Base-by-base conservation (phyloP, 1,140 invertebrate species). In the Saxidomus purpurata region DNA sequence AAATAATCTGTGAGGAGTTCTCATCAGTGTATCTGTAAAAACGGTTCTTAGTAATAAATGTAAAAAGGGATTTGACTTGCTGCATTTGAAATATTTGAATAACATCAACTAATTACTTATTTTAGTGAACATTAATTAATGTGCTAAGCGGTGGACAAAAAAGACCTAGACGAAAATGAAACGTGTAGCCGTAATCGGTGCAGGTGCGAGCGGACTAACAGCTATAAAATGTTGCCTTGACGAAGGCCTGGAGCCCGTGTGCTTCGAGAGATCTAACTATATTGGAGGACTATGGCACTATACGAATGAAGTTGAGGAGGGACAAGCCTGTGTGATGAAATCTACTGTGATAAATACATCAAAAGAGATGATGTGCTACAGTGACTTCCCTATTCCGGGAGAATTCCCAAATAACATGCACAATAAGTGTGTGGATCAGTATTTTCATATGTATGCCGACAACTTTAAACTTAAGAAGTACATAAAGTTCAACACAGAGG, bases 341-440 rank as follows among this genome's bases (percentile, higher is more conserved):
- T 90, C 90, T 8, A 92, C 90, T 0, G 93, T 96, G 25, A 96
- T 96, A 9, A 96, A 97, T 88, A 96, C 96, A 1, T 96, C 95
- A 59, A 96, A 96, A 74, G 96, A 97, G 90, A 95, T 96, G 93
- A 96, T 96, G 96, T 93, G 95, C 13, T 96, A 95, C 93, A 96
- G 96, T 40, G 96, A 96, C 89, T 96, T 96, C 80, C 96, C 96
- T 0, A 96, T 96, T 8, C 96, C 96, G 9, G 82, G 67, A 31
- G 94, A 96, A 11, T 96, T 88, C 49, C 94, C 96, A 0, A 96
- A 90, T 88, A 96, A 95, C 83, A 96, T 96, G 96, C 96, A 96
- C 87, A 95, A 96, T 85, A 91, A 92, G 3, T 91, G 93, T 59
- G 94, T 96, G 8, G 80, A 94, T 22, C 91, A 95, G 87, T 96